Percentiles rank a stretch among this genome's conserved stretches.
These are phyloP conservation scores for Caenorhabditis becei DNA, from an alignment of 2,888 invertebrate species.

Conservation along the genomic window DNA sequence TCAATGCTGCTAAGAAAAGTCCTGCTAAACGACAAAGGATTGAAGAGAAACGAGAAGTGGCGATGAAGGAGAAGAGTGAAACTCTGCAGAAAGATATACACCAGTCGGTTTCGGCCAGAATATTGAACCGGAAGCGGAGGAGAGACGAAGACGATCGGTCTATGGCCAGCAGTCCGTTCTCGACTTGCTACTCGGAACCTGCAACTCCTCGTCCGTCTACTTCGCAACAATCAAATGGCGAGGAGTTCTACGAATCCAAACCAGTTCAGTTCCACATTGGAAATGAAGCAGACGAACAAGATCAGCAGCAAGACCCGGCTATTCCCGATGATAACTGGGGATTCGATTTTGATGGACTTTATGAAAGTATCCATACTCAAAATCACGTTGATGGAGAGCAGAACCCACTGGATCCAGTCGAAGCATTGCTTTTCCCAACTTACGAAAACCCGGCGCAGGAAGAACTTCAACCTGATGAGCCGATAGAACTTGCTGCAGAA, in stretches of 20 bases:
- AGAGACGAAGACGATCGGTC: constrained; percentile 42
- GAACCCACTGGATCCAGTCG: constrained; percentile 13
- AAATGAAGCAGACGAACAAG: constrained; percentile 16
- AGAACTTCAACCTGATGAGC: neutral
- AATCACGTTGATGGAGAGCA: neutral
- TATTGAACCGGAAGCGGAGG: constrained; percentile 25
- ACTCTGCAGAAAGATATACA: constrained; percentile 15
- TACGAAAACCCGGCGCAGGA: constrained; percentile 15
- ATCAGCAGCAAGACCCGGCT: no score
- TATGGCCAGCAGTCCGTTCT: constrained; percentile 14
- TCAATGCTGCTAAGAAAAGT: constrained; percentile 20
- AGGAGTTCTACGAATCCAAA: neutral
- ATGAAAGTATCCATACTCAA: constrained; percentile 30
- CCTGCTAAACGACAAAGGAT: constrained; percentile 12
- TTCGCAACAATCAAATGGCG: neutral
- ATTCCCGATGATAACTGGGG: constrained; percentile 20
- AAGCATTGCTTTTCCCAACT: constrained; percentile 20
- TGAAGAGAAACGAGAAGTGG: constrained; percentile 13
- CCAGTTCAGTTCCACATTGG: constrained; percentile 40
- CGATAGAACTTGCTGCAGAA: neutral
- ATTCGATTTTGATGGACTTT: constrained; percentile 45
- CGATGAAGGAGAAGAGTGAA: neutral
- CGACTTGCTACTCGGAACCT: constrained; percentile 5
- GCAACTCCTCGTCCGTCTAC: neutral
- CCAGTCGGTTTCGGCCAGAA: constrained; percentile 34